These are phyloP conservation scores for Scylla paramamosain DNA, from an alignment of 1,140 invertebrate species.

Conservation along the genomic window DNA sequence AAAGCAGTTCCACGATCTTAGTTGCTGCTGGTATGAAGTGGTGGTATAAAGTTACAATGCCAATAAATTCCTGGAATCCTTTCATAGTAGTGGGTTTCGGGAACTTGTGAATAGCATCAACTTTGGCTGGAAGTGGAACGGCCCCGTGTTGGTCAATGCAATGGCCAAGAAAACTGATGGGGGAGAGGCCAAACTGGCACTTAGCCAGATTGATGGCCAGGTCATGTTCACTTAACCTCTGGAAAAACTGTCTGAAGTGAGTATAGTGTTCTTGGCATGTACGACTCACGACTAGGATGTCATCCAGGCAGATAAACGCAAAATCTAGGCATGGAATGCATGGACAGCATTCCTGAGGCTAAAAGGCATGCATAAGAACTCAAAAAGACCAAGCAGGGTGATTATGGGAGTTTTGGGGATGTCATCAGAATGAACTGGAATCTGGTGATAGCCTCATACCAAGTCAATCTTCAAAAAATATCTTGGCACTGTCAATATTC, in stretches of 20 bases:
- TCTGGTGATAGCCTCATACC: slow-evolving; percentile 72
- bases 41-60: slow-evolving; percentile 27
- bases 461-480: slow-evolving; percentile 77
- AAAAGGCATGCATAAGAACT: slow-evolving; percentile 80
- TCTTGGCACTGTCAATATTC: slow-evolving; percentile 45
- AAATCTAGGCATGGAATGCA: slow-evolving; percentile 80
- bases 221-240: slow-evolving; percentile 77
- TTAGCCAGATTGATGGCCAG: too few relatives aligned
- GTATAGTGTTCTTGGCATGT: too few relatives aligned
- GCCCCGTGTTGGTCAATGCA: neutral
- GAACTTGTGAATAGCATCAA: slow-evolving; percentile 79
- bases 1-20: neutral
- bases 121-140: slow-evolving; percentile 51
- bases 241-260: slow-evolving; percentile 78
- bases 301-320: slow-evolving; percentile 82
- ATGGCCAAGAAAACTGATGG: too few relatives aligned
- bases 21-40: neutral
- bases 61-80: slow-evolving; percentile 79
- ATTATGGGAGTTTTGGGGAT: slow-evolving; percentile 79
- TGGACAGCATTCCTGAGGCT: slow-evolving; percentile 81
- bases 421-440: too few relatives aligned
- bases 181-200: too few relatives aligned
- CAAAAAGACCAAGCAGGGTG: slow-evolving; percentile 79
- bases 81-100: slow-evolving; percentile 78
- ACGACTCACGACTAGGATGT: slow-evolving; percentile 81